A percentile compares a stretch with the other conserved stretches of the same genome.
Evolutionary conservation across 2,113 vertebrate species (phyloP).

Genomic region (Anhinga rufa): DNA sequence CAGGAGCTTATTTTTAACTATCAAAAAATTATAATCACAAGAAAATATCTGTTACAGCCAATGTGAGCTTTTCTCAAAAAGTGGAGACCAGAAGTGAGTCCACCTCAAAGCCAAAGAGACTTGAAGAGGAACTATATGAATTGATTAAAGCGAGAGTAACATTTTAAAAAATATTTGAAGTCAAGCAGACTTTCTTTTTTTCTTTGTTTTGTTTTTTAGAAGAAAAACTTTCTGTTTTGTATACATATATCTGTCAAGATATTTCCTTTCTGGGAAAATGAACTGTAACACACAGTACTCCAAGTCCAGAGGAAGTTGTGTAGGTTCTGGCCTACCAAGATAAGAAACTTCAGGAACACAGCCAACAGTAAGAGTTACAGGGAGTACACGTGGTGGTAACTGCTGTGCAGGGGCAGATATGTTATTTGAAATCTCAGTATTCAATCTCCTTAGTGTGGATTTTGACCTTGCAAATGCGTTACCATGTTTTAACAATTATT

Average conservation of each 20-base stretch:
- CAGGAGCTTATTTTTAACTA: background rate
- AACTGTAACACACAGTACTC: background rate
- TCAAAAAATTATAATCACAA: background rate
- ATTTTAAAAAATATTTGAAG: background rate
- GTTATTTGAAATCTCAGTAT: background rate
- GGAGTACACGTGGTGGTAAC: background rate
- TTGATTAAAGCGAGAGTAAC: background rate
- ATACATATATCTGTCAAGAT: background rate
- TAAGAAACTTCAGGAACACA: background rate
- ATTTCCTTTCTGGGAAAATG: constrained; percentile 15
- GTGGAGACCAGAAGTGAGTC: background rate
- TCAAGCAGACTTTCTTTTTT: background rate
- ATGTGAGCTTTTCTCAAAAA: background rate
- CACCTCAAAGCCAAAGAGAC: background rate
- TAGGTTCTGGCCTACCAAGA: background rate
- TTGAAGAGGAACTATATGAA: background rate
- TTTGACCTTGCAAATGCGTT: background rate
- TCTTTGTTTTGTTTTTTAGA: background rate
- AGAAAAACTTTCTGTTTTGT: background rate
- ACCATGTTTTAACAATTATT: background rate
- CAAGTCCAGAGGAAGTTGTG: background rate
- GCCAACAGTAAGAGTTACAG: background rate
- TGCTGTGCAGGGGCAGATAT: background rate
- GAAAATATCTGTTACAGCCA: background rate
- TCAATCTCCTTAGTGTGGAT: background rate